Evolutionary conservation across 2,888 invertebrate species (phyloP), one percentile per base, ranked within the genome.

Genomic region (Stegophylla sp.): DNA sequence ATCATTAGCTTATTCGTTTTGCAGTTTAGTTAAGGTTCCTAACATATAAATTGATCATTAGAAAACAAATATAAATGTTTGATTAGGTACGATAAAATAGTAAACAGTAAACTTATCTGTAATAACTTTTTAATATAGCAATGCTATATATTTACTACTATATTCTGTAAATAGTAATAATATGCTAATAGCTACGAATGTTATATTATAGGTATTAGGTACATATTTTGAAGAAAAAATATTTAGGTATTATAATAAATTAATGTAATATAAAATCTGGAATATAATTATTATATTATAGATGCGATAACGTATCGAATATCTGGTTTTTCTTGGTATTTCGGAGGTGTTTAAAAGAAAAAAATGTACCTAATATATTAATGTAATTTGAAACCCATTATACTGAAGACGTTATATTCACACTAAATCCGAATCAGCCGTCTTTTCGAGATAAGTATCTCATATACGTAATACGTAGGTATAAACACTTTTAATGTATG

Each of bases 351-450:
- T 64, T 13, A 66, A 53, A 23, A 41, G 23, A n/a, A 66, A 53
- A 23, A 41, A 41, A n/a, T n/a, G n/a, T n/a, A n/a, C n/a, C n/a
- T n/a, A 64, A 53, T 76, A 66, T 41, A 41, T 64, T 34, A 34
- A 43, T 41, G 75, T 76, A 76, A 76, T 76, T 53, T n/a, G 64
- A 76, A 64, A 76, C 51, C 26, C 13, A 43, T 26, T 28, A 45
- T 28, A 51, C 20, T 7, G n/a, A 45, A 73, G 26, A 75, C 64
- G 23, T 43, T 59, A 41, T 20, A 13, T 26, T 20, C 51, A 17
- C 48, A 13, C n/a, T 15, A 48, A 48, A 74, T 74, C 1, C 28
- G 23, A 61, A 74, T 74, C 1, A 45, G 61, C 28, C 34, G 34
- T 51, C 5, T 41, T 63, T 48, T 72, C 10, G 7, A 23, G 71